Evolutionary conservation across 2,113 vertebrate species (phyloP), one percentile per base, ranked within the genome.

Genomic region (Sorex fumeus): DNA sequence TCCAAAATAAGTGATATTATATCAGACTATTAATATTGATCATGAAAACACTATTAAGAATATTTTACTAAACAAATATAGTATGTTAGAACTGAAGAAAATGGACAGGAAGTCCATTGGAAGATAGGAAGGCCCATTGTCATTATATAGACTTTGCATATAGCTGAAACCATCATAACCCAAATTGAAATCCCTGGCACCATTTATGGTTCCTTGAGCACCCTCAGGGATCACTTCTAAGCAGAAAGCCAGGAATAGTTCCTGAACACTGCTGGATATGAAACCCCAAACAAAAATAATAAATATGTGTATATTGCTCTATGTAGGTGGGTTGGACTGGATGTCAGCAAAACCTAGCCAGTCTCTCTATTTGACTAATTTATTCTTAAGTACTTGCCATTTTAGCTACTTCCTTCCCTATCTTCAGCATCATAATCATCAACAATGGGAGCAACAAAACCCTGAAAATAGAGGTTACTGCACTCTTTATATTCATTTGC

Each of bases 31-130:
- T 71, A 32, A 72, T 21, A 40, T 62, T 66, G 47, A 50, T 50
- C 13, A 50, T 87, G 19, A 75, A 92, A 95, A 82, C 43, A 36
- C 3, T 45, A 28, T 74, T 43, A 57, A 77, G 66, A 86, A 40
- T 60, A 10, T 8, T 53, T 84, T 12, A 16, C 7, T 92, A 77
- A 83, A 32, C 57, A 47, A 71, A 28, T 4, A 27, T 2, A 28
- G 47, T 50, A 10, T 50, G 47, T 50, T 50, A 50, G 47, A 50
- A 50, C 47, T 50, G 47, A 10, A 50, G 47, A 50, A 50, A 47
- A 47, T 47, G 45, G 11, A 47, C 45, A 47, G 47, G 47, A 50
- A 13, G 47, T 50, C 47, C 13, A 50, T 10, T 50, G 13, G 6
- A 12, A 50, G 47, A 50, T 2, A 50, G 13, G 47, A 50, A 50